Evolutionary conservation across 30 jellyfish, hydroid and myxozoan species (phyloP), one percentile per base, ranked within the genome.

Genomic region (Turritopsis rubra): DNA sequence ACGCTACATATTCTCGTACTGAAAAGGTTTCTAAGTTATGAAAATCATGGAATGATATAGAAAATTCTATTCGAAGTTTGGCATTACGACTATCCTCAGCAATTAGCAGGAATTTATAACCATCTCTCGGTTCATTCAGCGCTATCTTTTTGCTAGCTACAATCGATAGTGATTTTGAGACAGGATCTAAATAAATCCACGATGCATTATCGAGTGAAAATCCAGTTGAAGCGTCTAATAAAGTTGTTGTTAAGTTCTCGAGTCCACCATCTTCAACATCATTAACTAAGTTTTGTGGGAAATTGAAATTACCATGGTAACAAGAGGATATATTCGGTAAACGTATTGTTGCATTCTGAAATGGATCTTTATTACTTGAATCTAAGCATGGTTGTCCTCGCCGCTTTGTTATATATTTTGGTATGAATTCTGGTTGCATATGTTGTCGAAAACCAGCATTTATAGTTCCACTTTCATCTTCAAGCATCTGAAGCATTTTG

Each of bases 1-100:
- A 77, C 17, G 65, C 28, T 9, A 65, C 28, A 53, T 28, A n/a
- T 53, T 80, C 87, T 0, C 75, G 1, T 1, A 82, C 66, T 7
- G 31, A 21, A 82, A 82, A 82, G 0, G 5, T 82, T 0, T 1
- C 73, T 29, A 16, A 7, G 0, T 24, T 28, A 1, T 18, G 18
- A n/a, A 29, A n/a, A 29, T n/a, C 52, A 25, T 82, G 24, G 21
- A 82, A 21, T 16, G 72, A 17, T 7, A 82, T 22, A 0, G 31
- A 26, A 28, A 82, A 71, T 21, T 7, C 30, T 16, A 82, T 26
- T 19, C n/a, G 18, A 25, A 28, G 31, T 27, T 28, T 66, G 1
- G 85, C 83, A 23, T 28, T 30, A 19, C 88, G 84, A 82, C 88
- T 82, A 68, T 82, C 88, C 52, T 29, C 52, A 4, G 66, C 84